Evolutionary conservation across 2,888 invertebrate species (phyloP).

Genomic region (Lochmaea capreae): DNA sequence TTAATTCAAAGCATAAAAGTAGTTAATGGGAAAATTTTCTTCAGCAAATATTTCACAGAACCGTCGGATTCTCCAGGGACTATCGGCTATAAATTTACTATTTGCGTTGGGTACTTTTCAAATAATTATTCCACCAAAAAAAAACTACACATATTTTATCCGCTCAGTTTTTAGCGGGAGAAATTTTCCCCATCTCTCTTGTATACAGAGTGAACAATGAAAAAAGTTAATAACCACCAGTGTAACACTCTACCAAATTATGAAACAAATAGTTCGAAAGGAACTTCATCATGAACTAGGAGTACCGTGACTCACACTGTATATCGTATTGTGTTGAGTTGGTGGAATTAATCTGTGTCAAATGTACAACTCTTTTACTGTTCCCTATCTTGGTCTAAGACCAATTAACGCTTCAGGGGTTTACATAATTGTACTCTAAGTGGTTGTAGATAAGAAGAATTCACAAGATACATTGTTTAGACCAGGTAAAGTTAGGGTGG

Average conservation of each 20-base stretch:
- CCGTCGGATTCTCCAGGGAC: slow-evolving; percentile 19
- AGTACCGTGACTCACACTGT: too few relatives aligned
- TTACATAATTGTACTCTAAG: slow-evolving; percentile 21
- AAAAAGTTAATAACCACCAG: too few relatives aligned
- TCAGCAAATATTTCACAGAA: slow-evolving; percentile 22
- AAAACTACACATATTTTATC: background rate
- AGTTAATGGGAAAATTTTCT: slow-evolving; percentile 28
- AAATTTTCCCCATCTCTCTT: too few relatives aligned
- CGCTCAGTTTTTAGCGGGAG: too few relatives aligned
- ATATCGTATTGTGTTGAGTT: background rate
- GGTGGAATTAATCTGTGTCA: background rate
- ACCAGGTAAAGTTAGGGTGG: background rate
- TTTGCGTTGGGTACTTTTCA: slow-evolving; percentile 14
- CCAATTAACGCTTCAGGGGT: slow-evolving; percentile 30
- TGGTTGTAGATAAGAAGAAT: slow-evolving; percentile 10
- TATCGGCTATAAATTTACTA: slow-evolving; percentile 23
- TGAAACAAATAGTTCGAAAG: too few relatives aligned
- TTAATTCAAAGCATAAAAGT: slow-evolving; percentile 19
- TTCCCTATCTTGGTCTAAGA: slow-evolving; percentile 21
- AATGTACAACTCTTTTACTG: slow-evolving; percentile 5
- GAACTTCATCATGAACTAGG: too few relatives aligned
- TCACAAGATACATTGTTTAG: background rate
- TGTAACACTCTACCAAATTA: too few relatives aligned
- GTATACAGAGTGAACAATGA: too few relatives aligned
- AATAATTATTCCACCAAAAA: slow-evolving; percentile 4